Evolutionary conservation across 2,113 vertebrate genomes (phyloP), one percentile per base, ranked within the genome.

Genomic region (Acanthisitta chloris): DNA sequence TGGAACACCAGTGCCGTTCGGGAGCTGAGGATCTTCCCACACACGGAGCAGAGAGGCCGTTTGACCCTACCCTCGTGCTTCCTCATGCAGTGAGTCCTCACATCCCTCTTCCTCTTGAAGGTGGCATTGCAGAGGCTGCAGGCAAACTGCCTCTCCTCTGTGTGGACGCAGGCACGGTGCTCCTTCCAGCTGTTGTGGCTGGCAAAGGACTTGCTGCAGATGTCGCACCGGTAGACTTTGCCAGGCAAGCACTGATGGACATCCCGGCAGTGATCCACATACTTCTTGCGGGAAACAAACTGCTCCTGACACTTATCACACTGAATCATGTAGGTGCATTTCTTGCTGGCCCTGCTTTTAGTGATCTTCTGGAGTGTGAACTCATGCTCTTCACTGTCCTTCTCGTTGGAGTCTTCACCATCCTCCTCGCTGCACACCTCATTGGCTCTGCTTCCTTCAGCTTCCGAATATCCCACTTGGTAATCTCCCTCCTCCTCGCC

Each of bases 11-110:
- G 90, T 0, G 97, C 97, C 3, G 97, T 97, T 31, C 74, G 81
- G 19, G 98, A 98, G 90, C 98, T 98, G 52, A 98, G 88, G 14
- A 98, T 96, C 93, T 97, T 98, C 15, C 97, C 97, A 1, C 98
- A 98, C 49, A 97, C 95, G 1, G 96, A 98, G 82, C 98, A 98
- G 48, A 98, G 96, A 0, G 97, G 96, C 12, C 97, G 97, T 62
- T 92, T 97, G 29, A 87, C 96, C 19, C 96, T n/a, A 23, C 97
- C 98, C 57, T 98, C 98, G 0, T 97, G 98, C 59, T 97, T 98
- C 58, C 97, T 84, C 58, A 88, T 2, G 1, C 65, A 93, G 17
- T 98, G 97, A 0, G 94, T 96, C 74, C 96, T 80, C 74, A 97
- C 97, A 1, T 98, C 98, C 34, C 97, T 74, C 92, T 97, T 92